Evolutionary conservation across 64 coral and sea anemone genomes (phyloP), one percentile per base, ranked within the genome.

Genomic region (Platygyra sinensis): DNA sequence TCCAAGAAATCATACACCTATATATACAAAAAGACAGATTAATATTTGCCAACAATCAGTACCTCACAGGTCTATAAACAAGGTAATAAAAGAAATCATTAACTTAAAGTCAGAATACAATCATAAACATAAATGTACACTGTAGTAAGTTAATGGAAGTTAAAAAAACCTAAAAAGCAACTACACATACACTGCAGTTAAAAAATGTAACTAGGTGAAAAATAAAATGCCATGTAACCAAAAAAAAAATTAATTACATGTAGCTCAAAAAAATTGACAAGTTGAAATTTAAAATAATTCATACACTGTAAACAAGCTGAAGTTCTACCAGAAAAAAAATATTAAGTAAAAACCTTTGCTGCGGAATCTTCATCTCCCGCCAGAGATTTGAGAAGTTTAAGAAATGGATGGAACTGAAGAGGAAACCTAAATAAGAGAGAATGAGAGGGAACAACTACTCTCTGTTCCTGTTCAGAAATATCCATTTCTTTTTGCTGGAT

Each of bases 1-100:
- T 93, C 81, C 79, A 99, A 80, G 52, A 89, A 99, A 11, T 91
- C 78, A 83, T 86, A 99, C 6, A 99, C 94, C 97, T 99, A 39
- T 0, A 4, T 42, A 89, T 22, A 86, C 42, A 82, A 32, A 80
- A 6, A 80, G 14, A 84, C 4, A 74, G 42, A 46, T 46, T 46
- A 15, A 16, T 18, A 15, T 5, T 62, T 62, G 14, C 60, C 60
- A 62, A 46, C 0, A 46, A 46, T 46, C 42, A 46, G 42, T 62
- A 16, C 60, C 60, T 62, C 20, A 62, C 8, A n/a, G n/a, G n/a
- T n/a, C 16, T 62, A 15, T 62, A 11, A 62, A 8, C 42, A 15
- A 62, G 8, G 15, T 62, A 62, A 11, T 8, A 46, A 46, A 46
- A 46, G 39, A 46, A 46, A 46, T 46, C 39, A 46, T 46, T 8